Base-by-base conservation (phyloP, 1,140 invertebrate species). In the Neuroterus valhalla region DNA sequence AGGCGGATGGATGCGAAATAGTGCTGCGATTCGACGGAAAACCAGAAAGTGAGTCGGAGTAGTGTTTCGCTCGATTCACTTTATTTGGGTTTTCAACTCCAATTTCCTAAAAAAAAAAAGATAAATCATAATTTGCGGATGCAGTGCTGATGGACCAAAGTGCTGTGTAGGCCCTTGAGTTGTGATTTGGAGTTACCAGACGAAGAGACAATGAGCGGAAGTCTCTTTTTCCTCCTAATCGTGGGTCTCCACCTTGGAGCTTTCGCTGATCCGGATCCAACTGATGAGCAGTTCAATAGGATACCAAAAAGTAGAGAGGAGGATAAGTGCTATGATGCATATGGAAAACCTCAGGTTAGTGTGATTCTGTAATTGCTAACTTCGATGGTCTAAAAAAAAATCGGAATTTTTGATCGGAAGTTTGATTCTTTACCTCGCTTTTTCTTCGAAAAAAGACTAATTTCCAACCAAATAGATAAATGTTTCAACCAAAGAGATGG, bases 271-370 rank as follows among this genome's bases (percentile, higher is more conserved):
- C 86, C 88, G 31, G 87, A 88, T 72, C 85, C 87, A 0, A 76
- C 81, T 1, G 84, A 87, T 12, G 85, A 86, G 8, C 78, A 81
- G n/a, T 83, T 85, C 44, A 82, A 83, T n/a, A 77, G 66, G 10
- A 81, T 82, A 31, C 70, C 81, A 2, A 83, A 81, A 14, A 85
- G 78, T 62, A 77, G 82, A 12, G 86, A 87, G 5, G 88, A 89
- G 70, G 85, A 87, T 48, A 89, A 87, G 48, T 90, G 89, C 74
- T 90, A 90, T 66, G 88, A 90, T 69, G 83, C 84, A 11, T 78
- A 31, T 3, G 85, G 86, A 75, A 84, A 71, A 26, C 77, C 89
- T 6, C 88, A 89, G 89, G 89, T 90, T 75, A 45, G 86, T 83
- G 14, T n/a, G 8, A 45, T 72, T 66, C 31, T 38, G 31, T 8